phyloP scores from a whole-genome alignment of 2,113 vertebrate genomes.

The Poecilia latipinna region DNA sequence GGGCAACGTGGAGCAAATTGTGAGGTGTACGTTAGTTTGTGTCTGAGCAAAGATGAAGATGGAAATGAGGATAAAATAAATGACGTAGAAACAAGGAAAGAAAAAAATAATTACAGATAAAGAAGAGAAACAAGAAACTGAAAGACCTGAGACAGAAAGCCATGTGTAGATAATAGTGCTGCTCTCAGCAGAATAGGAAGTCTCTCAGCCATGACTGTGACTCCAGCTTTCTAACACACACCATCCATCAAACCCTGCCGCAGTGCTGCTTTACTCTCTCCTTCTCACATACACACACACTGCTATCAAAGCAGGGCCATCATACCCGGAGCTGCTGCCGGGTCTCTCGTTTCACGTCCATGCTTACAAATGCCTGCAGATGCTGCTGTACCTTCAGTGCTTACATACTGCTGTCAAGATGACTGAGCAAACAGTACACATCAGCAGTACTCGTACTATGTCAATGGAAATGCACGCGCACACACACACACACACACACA shows the following conservation, averaged over 20 bases:
- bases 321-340: constrained; percentile 48
- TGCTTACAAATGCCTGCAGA: constrained; percentile 36
- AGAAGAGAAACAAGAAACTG: constrained; percentile 11
- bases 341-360: constrained; percentile 35
- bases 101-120: constrained; percentile 23
- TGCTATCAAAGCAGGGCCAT: constrained; percentile 60
- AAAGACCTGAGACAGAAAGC: constrained; percentile 6
- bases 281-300: constrained; percentile 22
- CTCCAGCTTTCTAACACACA: constrained; percentile 75
- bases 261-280: constrained; percentile 70
- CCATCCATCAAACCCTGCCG: constrained; percentile 83
- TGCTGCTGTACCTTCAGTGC: constrained; percentile 16
- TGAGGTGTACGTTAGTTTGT: not conserved
- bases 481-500: constrained; percentile 13
- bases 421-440: constrained; percentile 29
- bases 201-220: constrained; percentile 81
- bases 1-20: not conserved
- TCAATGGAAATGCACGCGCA: constrained; percentile 11
- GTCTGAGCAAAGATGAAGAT: not conserved
- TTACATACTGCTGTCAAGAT: constrained; percentile 24
- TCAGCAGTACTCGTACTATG: constrained; percentile 13
- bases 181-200: constrained; percentile 79
- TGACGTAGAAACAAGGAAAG: not conserved
- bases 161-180: constrained; percentile 62
- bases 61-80: not conserved